Evolutionary conservation across 2,113 vertebrate species (phyloP).

Genomic region (Odontesthes bonariensis): DNA sequence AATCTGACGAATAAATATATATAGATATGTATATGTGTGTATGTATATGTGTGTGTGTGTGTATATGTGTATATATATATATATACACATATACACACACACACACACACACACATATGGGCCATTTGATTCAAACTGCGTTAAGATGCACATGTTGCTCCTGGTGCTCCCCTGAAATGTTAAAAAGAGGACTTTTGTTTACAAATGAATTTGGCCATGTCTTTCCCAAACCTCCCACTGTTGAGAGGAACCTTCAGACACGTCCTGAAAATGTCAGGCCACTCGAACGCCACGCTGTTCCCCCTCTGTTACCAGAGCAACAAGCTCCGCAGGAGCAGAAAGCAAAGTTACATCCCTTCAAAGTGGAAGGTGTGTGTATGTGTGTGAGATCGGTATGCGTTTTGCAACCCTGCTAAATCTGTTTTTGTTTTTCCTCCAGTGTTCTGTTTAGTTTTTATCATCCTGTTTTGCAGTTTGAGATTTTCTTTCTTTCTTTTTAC

Average conservation of each 20-base stretch:
- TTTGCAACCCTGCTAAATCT: constrained; percentile 10
- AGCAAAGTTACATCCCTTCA: constrained; percentile 66
- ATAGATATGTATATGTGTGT: too few species aligned
- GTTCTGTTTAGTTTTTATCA: not conserved
- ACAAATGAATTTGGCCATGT: constrained; percentile 33
- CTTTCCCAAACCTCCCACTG: constrained; percentile 33
- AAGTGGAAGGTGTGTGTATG: constrained; percentile 53
- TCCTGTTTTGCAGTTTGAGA: constrained; percentile 18
- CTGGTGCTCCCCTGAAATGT: constrained; percentile 1
- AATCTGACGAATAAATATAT: too few species aligned
- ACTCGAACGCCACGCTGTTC: constrained; percentile 60
- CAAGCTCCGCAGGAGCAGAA: constrained; percentile 63
- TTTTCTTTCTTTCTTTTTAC: constrained; percentile 35
- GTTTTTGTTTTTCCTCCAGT: not conserved
- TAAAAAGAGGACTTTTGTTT: constrained; percentile 22
- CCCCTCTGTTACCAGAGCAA: constrained; percentile 74
- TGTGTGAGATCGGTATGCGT: not conserved
- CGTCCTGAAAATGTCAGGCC: constrained; percentile 72
- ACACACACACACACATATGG: too few species aligned
- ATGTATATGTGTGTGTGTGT: too few species aligned
- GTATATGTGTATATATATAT: too few species aligned
- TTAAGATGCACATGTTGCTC: not conserved
- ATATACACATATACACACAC: too few species aligned
- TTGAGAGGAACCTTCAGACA: constrained; percentile 63
- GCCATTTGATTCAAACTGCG: not conserved